phyloP scores from a whole-genome alignment of 2,797 vertebrate genomes.

The Alauda arvensis region DNA sequence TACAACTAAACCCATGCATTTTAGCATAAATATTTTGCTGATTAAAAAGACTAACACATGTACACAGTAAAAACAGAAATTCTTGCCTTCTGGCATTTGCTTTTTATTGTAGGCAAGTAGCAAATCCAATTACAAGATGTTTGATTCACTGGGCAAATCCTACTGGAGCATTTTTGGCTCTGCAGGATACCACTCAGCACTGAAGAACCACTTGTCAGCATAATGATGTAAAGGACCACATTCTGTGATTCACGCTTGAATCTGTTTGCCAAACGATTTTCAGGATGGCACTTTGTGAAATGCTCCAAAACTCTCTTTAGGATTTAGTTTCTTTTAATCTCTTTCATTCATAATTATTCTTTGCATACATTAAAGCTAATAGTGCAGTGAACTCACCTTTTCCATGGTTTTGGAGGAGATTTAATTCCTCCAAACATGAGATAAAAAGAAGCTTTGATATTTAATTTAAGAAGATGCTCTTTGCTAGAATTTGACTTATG shows the following conservation, averaged over 20 bases:
- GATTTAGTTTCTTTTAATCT: background rate
- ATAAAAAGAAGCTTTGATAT: background rate
- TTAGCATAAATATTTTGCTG: slow-evolving; percentile 21
- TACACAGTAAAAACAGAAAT: background rate
- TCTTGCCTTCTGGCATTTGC: background rate
- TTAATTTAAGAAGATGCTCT: background rate
- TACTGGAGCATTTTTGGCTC: slow-evolving; percentile 33
- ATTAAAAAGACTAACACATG: background rate
- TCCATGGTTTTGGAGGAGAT: background rate
- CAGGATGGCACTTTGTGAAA: background rate
- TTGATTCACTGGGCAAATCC: slow-evolving; percentile 46
- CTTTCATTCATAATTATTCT: slow-evolving; percentile 22
- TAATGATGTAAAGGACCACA: slow-evolving; percentile 26
- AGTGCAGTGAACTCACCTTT: background rate
- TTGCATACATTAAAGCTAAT: background rate
- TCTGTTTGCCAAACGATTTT: slow-evolving; percentile 36
- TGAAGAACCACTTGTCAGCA: slow-evolving; percentile 50
- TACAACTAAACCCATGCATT: background rate
- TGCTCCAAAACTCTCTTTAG: background rate
- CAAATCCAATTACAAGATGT: slow-evolving; percentile 37
- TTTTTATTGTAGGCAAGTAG: slow-evolving; percentile 23
- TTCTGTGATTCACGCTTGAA: slow-evolving; percentile 23
- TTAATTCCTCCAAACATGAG: background rate
- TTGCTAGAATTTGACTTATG: background rate
- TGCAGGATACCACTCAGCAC: slow-evolving; percentile 32